Evolutionary conservation across 2,113 vertebrate species (phyloP).

Genomic region (Tupaia tana): DNA sequence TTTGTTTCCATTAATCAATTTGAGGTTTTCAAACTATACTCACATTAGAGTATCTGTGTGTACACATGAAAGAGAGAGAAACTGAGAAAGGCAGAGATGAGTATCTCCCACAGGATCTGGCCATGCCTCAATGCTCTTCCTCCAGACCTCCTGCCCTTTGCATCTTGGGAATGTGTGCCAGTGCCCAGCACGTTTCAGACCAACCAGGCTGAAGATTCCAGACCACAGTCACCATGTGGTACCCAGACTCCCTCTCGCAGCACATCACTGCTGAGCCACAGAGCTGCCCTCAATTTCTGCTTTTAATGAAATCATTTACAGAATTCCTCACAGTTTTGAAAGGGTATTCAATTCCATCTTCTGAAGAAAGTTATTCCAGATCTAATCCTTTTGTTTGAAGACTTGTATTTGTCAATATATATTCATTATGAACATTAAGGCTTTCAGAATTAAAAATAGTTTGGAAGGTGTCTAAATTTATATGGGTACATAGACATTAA

Average conservation of each 20-base stretch:
- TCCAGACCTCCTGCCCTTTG: no score
- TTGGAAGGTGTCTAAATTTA: background rate
- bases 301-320: constrained; percentile 20
- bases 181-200: no score
- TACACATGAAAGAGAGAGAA: no score
- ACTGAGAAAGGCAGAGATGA: no score
- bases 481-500: background rate
- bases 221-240: no score
- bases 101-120: no score
- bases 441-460: background rate
- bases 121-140: no score
- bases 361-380: background rate
- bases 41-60: no score
- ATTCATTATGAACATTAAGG: background rate
- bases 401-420: background rate
- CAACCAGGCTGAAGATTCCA: no score
- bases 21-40: background rate
- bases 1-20: background rate
- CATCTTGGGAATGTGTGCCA: no score
- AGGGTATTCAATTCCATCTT: background rate
- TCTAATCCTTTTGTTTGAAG: background rate
- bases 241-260: no score
- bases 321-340: background rate
- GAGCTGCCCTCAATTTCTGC: background rate
- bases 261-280: no score